phyloP scores from a whole-genome alignment of 1,140 invertebrate genomes.

The Maconellicoccus hirsutus region DNA sequence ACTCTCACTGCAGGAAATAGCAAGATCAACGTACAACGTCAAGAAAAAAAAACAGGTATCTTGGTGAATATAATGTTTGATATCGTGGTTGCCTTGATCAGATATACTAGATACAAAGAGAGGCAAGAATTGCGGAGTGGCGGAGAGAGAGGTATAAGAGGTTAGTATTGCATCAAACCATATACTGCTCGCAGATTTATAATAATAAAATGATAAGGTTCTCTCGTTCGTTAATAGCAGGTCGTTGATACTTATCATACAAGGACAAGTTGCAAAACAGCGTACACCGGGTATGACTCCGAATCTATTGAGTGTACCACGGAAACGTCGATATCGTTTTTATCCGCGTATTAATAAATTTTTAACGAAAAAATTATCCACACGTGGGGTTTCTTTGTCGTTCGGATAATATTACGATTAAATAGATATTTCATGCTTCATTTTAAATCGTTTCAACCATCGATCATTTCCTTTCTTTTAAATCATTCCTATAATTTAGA shows the following conservation, averaged over 20 bases:
- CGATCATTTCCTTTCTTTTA: too few relatives aligned
- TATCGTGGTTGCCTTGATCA: conserved; percentile 9
- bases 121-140: neutral
- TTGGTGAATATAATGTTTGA: neutral
- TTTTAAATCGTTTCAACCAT: too few relatives aligned
- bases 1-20: conserved; percentile 17
- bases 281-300: neutral
- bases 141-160: neutral
- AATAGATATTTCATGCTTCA: too few relatives aligned
- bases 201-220: conserved; percentile 22
- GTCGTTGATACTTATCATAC: conserved; percentile 20
- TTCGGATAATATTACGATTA: too few relatives aligned
- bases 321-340: too few relatives aligned
- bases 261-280: conserved; percentile 18
- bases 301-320: neutral
- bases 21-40: conserved; percentile 16
- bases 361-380: too few relatives aligned
- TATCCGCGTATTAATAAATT: too few relatives aligned
- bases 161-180: conserved; percentile 21
- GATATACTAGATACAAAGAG: neutral
- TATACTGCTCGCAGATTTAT: neutral
- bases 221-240: conserved; percentile 4
- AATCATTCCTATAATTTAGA: too few relatives aligned
- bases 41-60: neutral
- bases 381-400: too few relatives aligned